These are phyloP conservation scores for Datnioides undecimradiatus DNA, from an alignment of 2,113 vertebrate genomes.

Conservation along the genomic window DNA sequence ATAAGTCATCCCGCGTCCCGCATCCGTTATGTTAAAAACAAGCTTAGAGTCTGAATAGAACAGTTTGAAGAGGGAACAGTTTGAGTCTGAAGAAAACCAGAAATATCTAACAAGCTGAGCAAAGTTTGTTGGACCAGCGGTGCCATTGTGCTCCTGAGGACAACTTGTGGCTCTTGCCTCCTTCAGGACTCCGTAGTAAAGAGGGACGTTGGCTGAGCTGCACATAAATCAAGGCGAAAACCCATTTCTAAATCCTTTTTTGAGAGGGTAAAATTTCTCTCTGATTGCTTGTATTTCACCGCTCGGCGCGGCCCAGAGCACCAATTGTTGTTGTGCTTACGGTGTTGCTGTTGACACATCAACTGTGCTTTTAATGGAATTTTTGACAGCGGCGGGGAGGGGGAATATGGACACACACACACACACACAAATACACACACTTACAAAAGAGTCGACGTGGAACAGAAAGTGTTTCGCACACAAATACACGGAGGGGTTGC, in stretches of 20 bases:
- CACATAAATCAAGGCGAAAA: constrained; percentile 49
- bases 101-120: background rate
- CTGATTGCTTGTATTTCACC: constrained; percentile 34
- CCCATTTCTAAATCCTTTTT: constrained; percentile 30
- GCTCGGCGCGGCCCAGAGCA: background rate
- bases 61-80: too few species aligned
- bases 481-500: background rate
- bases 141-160: background rate
- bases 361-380: constrained; percentile 49
- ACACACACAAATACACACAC: constrained; percentile 1
- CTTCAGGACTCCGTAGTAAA: constrained; percentile 7
- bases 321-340: constrained; percentile 6
- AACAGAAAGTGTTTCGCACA: background rate
- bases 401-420: constrained; percentile 8
- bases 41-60: too few species aligned
- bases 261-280: constrained; percentile 13
- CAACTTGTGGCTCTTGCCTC: background rate
- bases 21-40: too few species aligned
- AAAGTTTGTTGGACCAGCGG: background rate
- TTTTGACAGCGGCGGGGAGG: constrained; percentile 38
- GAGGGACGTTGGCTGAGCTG: background rate
- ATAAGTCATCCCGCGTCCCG: too few species aligned
- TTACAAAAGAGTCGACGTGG: background rate
- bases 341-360: constrained; percentile 44
- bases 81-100: too few species aligned